Evolutionary conservation across 23 tunicate genomes (phyloP).

Genomic region (Trididemnum nubilum): DNA sequence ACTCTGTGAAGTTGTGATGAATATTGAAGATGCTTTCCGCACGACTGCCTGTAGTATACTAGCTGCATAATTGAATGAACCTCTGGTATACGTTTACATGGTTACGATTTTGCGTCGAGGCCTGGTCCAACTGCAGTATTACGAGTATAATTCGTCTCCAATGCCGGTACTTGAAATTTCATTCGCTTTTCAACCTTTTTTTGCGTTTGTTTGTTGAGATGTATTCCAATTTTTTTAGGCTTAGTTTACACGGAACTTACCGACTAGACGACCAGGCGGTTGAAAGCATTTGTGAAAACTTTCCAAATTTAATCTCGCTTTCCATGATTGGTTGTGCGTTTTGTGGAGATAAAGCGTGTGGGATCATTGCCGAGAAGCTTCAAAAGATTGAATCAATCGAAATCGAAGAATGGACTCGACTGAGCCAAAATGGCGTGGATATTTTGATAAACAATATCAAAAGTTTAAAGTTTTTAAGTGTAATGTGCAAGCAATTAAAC

Average conservation of each 20-base stretch:
- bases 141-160: too few species aligned
- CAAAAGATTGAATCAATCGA: constrained; percentile 39
- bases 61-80: too few species aligned
- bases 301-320: constrained; percentile 42
- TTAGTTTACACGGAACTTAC: constrained; percentile 63
- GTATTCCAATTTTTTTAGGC: constrained; percentile 40
- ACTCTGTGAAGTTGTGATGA: too few species aligned
- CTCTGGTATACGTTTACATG: too few species aligned
- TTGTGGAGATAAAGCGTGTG: constrained; percentile 47
- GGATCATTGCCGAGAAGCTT: constrained; percentile 29
- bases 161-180: too few species aligned
- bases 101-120: too few species aligned
- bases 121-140: too few species aligned
- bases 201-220: too few species aligned
- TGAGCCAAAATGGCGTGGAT: constrained; percentile 43
- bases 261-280: constrained; percentile 55
- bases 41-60: too few species aligned
- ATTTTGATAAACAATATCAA: constrained; percentile 5
- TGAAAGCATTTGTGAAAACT: constrained; percentile 33
- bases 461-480: constrained; percentile 65
- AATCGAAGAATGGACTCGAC: constrained; percentile 78
- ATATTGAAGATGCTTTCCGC: too few species aligned
- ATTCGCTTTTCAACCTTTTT: too few species aligned
- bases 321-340: constrained; percentile 62
- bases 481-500: constrained; percentile 48